A percentile compares a stretch with the other conserved stretches of the same genome.
Conservation (phyloP, 2,888 invertebrate genomes). For the Amphipyra berbera region DNA sequence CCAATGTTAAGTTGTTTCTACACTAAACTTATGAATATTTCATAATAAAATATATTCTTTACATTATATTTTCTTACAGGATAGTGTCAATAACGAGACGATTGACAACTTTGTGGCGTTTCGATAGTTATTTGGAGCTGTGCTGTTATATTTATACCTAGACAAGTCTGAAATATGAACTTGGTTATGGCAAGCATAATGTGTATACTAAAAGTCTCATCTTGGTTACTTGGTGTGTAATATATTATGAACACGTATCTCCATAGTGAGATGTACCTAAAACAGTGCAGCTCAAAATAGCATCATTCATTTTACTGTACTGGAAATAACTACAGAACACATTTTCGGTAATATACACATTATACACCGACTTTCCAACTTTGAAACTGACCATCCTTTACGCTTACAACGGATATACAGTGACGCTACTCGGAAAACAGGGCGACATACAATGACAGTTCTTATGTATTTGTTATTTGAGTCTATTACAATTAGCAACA, state of each 20-base stretch:
- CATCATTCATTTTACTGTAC: slow-evolving; percentile 14
- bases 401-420: slow-evolving; percentile 15
- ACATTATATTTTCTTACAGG: slow-evolving; percentile 53
- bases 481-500: not conserved
- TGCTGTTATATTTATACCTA: slow-evolving; percentile 17
- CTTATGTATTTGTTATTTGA: not conserved
- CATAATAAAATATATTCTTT: slow-evolving; percentile 64
- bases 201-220: no score
- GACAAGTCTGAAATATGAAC: slow-evolving; percentile 4
- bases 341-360: slow-evolving; percentile 19
- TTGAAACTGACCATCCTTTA: slow-evolving; percentile 33
- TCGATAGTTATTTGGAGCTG: slow-evolving; percentile 33
- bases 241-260: no score
- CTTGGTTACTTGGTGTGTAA: no score
- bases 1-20: slow-evolving; percentile 44
- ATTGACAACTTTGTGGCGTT: slow-evolving; percentile 46
- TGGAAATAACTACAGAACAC: slow-evolving; percentile 41
- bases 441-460: slow-evolving; percentile 10
- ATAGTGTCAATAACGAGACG: slow-evolving; percentile 49
- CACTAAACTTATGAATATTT: slow-evolving; percentile 58
- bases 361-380: slow-evolving; percentile 34
- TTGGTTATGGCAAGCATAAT: not conserved
- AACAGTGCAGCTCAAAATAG: slow-evolving; percentile 5
- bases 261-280: not conserved
- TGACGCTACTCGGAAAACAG: slow-evolving; percentile 27